These are phyloP conservation scores for Gallirallus australis DNA, from an alignment of 2,797 vertebrate genomes.

Conservation along the genomic window DNA sequence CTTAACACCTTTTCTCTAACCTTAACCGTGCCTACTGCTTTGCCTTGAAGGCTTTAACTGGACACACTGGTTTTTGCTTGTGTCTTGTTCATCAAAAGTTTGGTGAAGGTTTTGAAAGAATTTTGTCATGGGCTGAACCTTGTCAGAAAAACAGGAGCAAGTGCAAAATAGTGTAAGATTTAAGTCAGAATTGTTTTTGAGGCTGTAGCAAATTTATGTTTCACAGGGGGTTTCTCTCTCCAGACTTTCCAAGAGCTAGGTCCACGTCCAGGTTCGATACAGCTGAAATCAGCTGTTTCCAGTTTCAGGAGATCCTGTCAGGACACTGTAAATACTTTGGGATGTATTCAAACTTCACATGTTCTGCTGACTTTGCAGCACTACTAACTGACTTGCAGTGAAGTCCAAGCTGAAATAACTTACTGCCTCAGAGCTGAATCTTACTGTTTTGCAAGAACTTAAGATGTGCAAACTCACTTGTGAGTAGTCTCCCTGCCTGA, in stretches of 20 bases:
- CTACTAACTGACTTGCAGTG: not conserved
- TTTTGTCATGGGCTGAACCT: not conserved
- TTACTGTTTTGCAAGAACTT: conserved; percentile 1
- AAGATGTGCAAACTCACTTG: not conserved
- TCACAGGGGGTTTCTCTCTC: not conserved
- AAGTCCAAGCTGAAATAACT: not conserved
- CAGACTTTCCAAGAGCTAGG: not conserved
- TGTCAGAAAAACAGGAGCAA: not conserved
- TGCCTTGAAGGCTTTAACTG: not conserved
- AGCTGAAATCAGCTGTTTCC: not conserved
- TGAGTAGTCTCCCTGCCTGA: not conserved
- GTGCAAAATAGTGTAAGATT: not conserved
- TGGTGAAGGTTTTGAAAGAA: not conserved
- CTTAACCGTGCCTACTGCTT: fast-evolving
- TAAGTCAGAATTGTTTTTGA: not conserved
- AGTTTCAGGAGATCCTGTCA: not conserved
- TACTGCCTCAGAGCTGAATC: not conserved
- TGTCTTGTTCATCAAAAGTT: not conserved
- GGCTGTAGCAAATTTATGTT: not conserved
- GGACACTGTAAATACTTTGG: not conserved
- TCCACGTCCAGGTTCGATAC: not conserved
- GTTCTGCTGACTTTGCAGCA: not conserved
- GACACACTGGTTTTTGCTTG: not conserved
- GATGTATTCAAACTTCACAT: not conserved
- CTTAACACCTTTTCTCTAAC: not conserved